phyloP scores from a whole-genome alignment of 2,113 vertebrate species.

The Bubo bubo region DNA sequence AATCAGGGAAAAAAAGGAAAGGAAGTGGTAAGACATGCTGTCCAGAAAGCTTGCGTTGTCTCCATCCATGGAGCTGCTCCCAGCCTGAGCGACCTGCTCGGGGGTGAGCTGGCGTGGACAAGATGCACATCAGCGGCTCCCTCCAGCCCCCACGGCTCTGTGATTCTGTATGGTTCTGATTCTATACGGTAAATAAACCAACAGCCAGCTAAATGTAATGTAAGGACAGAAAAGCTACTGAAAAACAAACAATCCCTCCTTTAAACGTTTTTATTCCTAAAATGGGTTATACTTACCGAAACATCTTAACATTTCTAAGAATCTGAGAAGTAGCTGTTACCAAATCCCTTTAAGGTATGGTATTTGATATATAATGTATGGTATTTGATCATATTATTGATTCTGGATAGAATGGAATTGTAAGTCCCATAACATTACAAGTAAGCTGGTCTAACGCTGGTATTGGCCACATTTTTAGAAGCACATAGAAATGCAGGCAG shows the following conservation, averaged over 20 bases:
- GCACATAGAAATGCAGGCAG: not conserved
- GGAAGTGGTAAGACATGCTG: not conserved
- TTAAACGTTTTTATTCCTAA: not conserved
- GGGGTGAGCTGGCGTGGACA: not conserved
- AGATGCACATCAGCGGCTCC: rapidly evolving
- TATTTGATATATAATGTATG: too few relatives aligned
- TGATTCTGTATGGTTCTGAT: rapidly evolving
- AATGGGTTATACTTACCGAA: not conserved
- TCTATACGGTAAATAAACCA: not conserved
- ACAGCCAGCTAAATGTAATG: rapidly evolving
- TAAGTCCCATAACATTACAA: not conserved
- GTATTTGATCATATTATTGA: not conserved
- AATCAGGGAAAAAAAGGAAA: not conserved
- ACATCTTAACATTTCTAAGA: not conserved
- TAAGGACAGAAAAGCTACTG: not conserved
- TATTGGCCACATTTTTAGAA: not conserved
- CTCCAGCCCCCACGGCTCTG: not conserved
- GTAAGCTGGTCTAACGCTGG: not conserved
- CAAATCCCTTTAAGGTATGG: not conserved
- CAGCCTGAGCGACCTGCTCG: rapidly evolving
- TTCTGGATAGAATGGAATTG: not conserved
- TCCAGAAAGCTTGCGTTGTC: not conserved
- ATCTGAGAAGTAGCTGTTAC: not conserved
- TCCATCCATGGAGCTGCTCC: rapidly evolving
- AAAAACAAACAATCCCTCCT: not conserved